Conservation (phyloP, 2,888 invertebrate genomes). For the Asteroscopus sphinx region DNA sequence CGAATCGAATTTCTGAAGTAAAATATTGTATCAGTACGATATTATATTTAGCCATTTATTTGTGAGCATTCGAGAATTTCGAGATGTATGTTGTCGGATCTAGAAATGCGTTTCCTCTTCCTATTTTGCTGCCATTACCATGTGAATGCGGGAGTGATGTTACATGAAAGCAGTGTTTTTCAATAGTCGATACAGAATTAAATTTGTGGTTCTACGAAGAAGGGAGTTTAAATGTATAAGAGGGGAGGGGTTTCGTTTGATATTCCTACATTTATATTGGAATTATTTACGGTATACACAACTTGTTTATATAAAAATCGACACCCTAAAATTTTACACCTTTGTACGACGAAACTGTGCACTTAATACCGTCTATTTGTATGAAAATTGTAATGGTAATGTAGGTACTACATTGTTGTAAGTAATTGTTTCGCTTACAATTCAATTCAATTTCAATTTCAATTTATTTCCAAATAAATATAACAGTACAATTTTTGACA, state of each 20-base stretch:
- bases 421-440: no score
- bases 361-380: no score
- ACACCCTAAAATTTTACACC: constrained; percentile 8
- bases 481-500: no score
- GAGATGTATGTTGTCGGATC: constrained; percentile 58
- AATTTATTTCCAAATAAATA: no score
- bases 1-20: constrained; percentile 45
- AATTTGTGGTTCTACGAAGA: constrained; percentile 76
- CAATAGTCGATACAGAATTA: constrained; percentile 75
- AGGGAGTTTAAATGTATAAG: constrained; percentile 54
- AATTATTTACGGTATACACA: constrained; percentile 37
- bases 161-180: constrained; percentile 78
- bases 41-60: constrained; percentile 67
- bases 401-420: no score
- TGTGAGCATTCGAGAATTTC: constrained; percentile 63
- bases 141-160: constrained; percentile 74
- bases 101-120: constrained; percentile 59
- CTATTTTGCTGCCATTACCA: constrained; percentile 76
- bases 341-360: no score
- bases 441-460: no score
- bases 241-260: constrained; percentile 60
- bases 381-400: no score
- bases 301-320: constrained; percentile 3
- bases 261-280: constrained; percentile 57
- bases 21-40: constrained; percentile 61